A percentile compares a stretch with the other conserved stretches of the same genome.
phyloP scores from a whole-genome alignment of 1,140 invertebrate species.

The Zaprionus tsacasi region DNA sequence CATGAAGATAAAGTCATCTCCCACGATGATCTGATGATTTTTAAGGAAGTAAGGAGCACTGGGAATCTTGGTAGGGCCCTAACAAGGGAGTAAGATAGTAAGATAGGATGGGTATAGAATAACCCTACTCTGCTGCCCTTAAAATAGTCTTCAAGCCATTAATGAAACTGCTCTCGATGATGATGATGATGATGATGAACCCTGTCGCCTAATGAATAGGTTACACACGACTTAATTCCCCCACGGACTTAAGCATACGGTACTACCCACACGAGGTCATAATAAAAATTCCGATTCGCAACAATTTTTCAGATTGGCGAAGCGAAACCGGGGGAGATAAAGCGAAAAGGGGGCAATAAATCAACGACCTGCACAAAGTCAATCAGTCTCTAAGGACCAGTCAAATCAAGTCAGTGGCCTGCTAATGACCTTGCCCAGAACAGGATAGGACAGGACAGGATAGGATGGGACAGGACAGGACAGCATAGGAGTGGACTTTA shows the following conservation, averaged over 20 bases:
- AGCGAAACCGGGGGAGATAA: slow-evolving; percentile 11
- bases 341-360: slow-evolving; percentile 26
- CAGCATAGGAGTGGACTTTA: neutral
- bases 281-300: slow-evolving; percentile 11
- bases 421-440: slow-evolving; percentile 52
- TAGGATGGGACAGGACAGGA: neutral
- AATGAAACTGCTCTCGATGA: neutral
- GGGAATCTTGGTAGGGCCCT: too few relatives aligned
- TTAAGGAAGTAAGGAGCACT: too few relatives aligned
- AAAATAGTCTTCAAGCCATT: neutral
- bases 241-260: neutral
- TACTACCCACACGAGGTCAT: slow-evolving; percentile 6
- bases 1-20: too few relatives aligned
- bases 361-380: slow-evolving; percentile 37
- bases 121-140: neutral
- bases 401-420: slow-evolving; percentile 65
- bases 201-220: neutral
- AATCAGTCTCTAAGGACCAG: slow-evolving; percentile 40
- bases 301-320: slow-evolving; percentile 1
- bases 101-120: too few relatives aligned
- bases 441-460: neutral
- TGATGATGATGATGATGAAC: neutral
- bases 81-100: too few relatives aligned
- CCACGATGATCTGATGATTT: too few relatives aligned
- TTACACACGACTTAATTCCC: neutral